Base-by-base conservation (phyloP, 2,113 vertebrate species). In the Chlorodrepanis virens region DNA sequence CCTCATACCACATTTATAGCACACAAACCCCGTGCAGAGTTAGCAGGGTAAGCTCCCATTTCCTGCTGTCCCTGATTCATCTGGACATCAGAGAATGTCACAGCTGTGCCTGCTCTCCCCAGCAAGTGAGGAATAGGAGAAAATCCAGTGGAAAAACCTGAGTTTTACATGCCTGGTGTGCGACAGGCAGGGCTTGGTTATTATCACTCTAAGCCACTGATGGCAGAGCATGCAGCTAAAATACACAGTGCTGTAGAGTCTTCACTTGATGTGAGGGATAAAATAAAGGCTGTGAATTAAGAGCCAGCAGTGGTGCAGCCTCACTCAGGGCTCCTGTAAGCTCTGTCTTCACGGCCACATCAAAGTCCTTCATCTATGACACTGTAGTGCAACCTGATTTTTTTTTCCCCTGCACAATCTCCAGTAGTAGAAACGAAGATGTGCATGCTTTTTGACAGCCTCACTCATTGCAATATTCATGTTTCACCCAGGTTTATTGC, bases 101-200 rank as follows among this genome's bases (percentile, higher is more conserved):
- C 13, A 17, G 40, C 8, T 5, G 2, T 20, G 20, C n/a, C 33
- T 44, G 15, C 16, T 7, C 17, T 13, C 8, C 3, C 2, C 14
- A 22, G 1, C 1, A 39, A 25, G 9, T n/a, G 16, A 82, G 44
- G 8, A 39, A 5, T 4, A n/a, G 18, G 68, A 35, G 23, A 70
- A 68, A 10, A 61, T 14, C 5, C n/a, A 37, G 1, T 1, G 2
- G 17, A 10, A 14, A 57, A 64, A 65, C 6, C 3, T 2, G 10
- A 50, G 7, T 4, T 82, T 68, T 47, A 69, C 14, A 5, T 49
- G 31, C 6, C 18, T 14, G 14, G 7, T 27, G 10, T 81, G 56
- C 47, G 14, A 56, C 6, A 50, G 21, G 11, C n/a, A 53, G 47
- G 27, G 22, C 14, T 60, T 75, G 13, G 11, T 19, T 14, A 25